phyloP scores from a whole-genome alignment of 1,140 invertebrate genomes.

The Dryas iulia region DNA sequence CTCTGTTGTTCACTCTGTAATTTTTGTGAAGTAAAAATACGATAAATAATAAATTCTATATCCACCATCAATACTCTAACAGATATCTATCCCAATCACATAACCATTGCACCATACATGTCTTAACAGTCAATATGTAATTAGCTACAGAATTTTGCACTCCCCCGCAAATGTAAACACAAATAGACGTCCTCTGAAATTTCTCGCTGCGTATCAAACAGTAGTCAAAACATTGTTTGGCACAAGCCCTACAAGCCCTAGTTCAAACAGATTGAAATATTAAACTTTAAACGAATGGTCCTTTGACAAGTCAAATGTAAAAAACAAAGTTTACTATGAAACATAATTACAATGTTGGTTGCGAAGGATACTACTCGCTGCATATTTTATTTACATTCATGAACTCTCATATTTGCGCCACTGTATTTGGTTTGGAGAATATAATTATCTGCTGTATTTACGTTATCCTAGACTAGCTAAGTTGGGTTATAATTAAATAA shows the following conservation, averaged over 20 bases:
- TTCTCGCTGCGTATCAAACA: not conserved
- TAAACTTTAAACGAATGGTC: not conserved
- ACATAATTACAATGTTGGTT: not conserved
- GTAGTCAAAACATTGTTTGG: not conserved
- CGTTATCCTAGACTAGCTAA: no score
- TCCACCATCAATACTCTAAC: not conserved
- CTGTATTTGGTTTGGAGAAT: not conserved
- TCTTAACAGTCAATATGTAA: not conserved
- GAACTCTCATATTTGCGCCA: not conserved
- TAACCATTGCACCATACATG: not conserved
- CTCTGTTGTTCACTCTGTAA: no score
- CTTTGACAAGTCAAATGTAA: not conserved
- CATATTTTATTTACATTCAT: not conserved
- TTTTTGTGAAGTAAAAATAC: not conserved
- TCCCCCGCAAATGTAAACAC: not conserved
- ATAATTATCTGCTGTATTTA: no score
- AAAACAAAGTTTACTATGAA: not conserved
- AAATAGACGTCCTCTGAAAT: not conserved
- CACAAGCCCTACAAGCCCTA: not conserved
- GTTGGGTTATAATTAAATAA: no score
- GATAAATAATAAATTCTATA: not conserved
- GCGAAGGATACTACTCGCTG: not conserved
- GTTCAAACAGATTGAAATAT: not conserved
- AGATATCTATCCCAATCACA: not conserved
- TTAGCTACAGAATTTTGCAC: not conserved